Evolutionary conservation across 2,888 invertebrate genomes (phyloP), one percentile per base, ranked within the genome.

Genomic region (Proisotoma minuta): DNA sequence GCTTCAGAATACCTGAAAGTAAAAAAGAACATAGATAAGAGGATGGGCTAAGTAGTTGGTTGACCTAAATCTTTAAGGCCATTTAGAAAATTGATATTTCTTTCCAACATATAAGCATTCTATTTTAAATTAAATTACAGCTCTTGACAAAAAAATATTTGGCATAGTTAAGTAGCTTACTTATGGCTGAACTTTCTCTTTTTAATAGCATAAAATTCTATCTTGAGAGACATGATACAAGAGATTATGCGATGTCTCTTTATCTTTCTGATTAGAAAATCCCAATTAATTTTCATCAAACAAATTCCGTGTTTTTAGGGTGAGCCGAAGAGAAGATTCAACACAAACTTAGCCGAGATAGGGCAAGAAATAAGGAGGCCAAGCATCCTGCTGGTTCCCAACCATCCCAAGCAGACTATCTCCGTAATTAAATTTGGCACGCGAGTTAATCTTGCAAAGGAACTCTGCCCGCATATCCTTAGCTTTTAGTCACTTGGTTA

Each of bases 201-300:
- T n/a, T n/a, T n/a, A n/a, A n/a, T n/a, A n/a, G n/a, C n/a, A n/a
- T n/a, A n/a, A n/a, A n/a, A n/a, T n/a, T n/a, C n/a, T n/a, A n/a
- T n/a, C n/a, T n/a, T n/a, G n/a, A n/a, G n/a, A n/a, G n/a, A n/a
- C n/a, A n/a, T n/a, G n/a, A n/a, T n/a, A n/a, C n/a, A n/a, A n/a
- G n/a, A n/a, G n/a, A n/a, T n/a, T n/a, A n/a, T n/a, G 20, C 39
- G 26, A 43, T 3, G 43, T 56, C 56, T 56, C 27, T 26, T n/a
- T 20, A 43, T 56, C 40, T 47, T 39, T 54, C 39, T 54, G 53
- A 54, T 56, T 56, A 60, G 60, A 61, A 62, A 63, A 66, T 63
- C 61, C 63, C 66, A 66, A 66, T 66, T 66, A 66, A 63, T 66
- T 66, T 63, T 47, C 59, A 60, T 60, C 62, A 63, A 61, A 63